These are phyloP conservation scores for Steromphala cineraria DNA, from an alignment of 2,888 invertebrate species.

Conservation along the genomic window DNA sequence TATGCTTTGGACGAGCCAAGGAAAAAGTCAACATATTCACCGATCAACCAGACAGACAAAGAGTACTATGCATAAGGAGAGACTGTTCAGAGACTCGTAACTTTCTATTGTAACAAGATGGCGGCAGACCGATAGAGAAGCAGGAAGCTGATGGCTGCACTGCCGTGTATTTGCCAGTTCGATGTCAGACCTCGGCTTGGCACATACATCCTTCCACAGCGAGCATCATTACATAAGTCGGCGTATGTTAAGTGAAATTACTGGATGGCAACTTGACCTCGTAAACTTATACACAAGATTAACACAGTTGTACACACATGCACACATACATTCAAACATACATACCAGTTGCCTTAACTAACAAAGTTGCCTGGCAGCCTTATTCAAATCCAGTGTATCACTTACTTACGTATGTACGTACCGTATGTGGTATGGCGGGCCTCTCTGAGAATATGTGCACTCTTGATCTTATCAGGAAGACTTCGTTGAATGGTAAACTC, in stretches of 20 bases:
- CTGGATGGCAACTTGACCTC: no score
- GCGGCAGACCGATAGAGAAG: not conserved
- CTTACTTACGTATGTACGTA: not conserved
- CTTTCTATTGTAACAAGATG: not conserved
- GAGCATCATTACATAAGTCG: not conserved
- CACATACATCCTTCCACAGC: not conserved
- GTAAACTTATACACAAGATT: not conserved
- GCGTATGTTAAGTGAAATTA: not conserved
- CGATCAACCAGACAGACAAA: constrained; percentile 79
- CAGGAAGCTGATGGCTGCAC: not conserved
- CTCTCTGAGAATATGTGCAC: not conserved
- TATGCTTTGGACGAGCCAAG: constrained; percentile 79
- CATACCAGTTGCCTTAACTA: not conserved
- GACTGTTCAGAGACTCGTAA: not conserved
- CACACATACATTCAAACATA: not conserved
- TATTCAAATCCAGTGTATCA: no score
- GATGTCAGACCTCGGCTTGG: not conserved
- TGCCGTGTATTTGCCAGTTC: not conserved
- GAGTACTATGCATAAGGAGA: constrained; percentile 91
- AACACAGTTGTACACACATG: not conserved
- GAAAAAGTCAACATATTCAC: constrained; percentile 82
- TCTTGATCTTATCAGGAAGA: not conserved
- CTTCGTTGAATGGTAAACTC: not conserved
- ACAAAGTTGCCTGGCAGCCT: no score
- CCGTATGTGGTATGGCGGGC: not conserved